Evolutionary conservation across 2,113 vertebrate species (phyloP).

Genomic region (Grantiella picta): DNA sequence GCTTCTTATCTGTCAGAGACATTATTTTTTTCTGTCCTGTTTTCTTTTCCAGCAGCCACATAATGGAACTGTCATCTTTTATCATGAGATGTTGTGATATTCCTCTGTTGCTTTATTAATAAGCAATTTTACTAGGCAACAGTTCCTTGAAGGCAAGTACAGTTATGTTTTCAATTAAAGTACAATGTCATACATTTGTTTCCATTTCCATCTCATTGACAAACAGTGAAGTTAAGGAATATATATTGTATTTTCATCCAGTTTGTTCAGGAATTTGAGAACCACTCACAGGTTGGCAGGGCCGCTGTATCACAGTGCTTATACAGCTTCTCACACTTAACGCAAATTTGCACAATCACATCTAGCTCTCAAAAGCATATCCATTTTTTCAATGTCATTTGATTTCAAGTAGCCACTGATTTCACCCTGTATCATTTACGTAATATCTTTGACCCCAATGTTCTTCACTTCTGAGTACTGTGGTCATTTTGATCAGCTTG

Average conservation of each 20-base stretch:
- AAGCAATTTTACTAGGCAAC: neutral
- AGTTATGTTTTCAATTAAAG: neutral
- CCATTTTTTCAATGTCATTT: neutral
- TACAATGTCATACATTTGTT: neutral
- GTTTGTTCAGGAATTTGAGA: neutral
- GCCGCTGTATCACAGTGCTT: neutral
- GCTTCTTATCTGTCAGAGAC: neutral
- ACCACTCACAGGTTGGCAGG: neutral
- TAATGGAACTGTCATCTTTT: conserved; percentile 1
- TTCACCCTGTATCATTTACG: neutral
- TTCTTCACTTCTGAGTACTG: neutral
- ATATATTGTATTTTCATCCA: neutral
- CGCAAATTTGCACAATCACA: neutral
- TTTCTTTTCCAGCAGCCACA: neutral
- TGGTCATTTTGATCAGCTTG: neutral
- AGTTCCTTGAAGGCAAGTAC: neutral
- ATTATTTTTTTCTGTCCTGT: neutral
- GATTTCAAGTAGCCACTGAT: neutral
- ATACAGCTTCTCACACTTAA: neutral
- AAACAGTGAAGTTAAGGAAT: neutral
- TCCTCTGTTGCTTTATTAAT: neutral
- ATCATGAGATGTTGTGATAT: neutral
- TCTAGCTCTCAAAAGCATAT: neutral
- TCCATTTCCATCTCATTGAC: neutral
- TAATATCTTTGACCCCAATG: neutral